Base-by-base conservation (phyloP, 1,140 invertebrate genomes). In the Zaprionus nigranus region DNA sequence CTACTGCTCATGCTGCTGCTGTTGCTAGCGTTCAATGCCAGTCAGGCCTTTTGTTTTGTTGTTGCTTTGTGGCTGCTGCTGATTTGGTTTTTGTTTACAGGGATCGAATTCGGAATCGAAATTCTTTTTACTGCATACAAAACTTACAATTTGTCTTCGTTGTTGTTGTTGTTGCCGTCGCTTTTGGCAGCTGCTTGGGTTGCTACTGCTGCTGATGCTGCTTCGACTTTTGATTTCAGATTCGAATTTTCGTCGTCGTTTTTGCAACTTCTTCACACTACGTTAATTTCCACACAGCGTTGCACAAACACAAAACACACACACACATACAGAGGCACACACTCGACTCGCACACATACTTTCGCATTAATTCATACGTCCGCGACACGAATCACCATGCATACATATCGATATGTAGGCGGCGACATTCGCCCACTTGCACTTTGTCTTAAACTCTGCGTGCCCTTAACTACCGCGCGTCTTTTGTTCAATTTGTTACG, bases 271-370 rank as follows among this genome's bases (percentile, higher is more conserved):
- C 74, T 85, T 85, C 79, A 79, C 82, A 85, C 82, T 79, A 69
- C 82, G 78, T 81, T 85, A 85, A 85, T 85, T 85, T 85, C 75
- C 63, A 85, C 82, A 81, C 81, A 83, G 79, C 79, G 64, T 67
- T 73, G 70, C 70, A 73, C 70, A 73, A 65, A 82, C 56, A 71
- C 74, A 58, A 9, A 49, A 74, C 28, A 62, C 54, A 34, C 22
- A 34, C 46, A 60, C 57, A 51, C 64, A 24, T 6, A 57, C 24
- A 30, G 24, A 49, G 38, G 53, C 61, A 30, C 46, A 57, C 51
- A 65, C 57, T 34, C 30, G 30, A 34, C 30, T 34, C 30, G 28
- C 64, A 75, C 49, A 46, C 57, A 75, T 24, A 46, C 59, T 11
- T 24, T 51, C 49, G 24, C 46, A 69, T 40, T 53, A 34, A 58